Evolutionary conservation across 2,888 invertebrate genomes (phyloP).

Genomic region (Alviniconcha strummeri): DNA sequence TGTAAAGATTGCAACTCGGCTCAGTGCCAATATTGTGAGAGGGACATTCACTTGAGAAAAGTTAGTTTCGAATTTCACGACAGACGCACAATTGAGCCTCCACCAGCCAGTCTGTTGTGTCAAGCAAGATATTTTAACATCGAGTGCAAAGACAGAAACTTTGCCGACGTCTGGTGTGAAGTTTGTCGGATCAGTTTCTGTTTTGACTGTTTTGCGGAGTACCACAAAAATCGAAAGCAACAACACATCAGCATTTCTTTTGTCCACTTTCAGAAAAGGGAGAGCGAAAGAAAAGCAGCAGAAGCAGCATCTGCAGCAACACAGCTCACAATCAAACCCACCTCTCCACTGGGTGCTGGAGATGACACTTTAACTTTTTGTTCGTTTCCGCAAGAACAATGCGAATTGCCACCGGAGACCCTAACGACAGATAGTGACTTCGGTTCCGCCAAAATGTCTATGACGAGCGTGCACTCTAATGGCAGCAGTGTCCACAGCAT

Average conservation of each 20-base stretch:
- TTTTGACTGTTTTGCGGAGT: conserved; percentile 67
- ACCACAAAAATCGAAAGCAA: conserved; percentile 49
- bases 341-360: conserved; percentile 54
- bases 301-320: conserved; percentile 38
- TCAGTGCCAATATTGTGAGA: conserved; percentile 71
- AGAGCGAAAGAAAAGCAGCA: conserved; percentile 47
- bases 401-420: background rate
- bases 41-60: conserved; percentile 65
- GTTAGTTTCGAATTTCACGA: conserved; percentile 67
- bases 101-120: conserved; percentile 65
- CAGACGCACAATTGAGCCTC: conserved; percentile 57
- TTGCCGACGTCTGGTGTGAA: conserved; percentile 70
- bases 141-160: conserved; percentile 66
- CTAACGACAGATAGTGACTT: conserved; percentile 18
- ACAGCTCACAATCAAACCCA: conserved; percentile 53
- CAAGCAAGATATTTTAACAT: conserved; percentile 47
- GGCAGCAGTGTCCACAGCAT: conserved; percentile 53
- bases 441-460: conserved; percentile 40
- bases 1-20: conserved; percentile 71
- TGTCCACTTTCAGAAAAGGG: conserved; percentile 43
- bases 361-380: conserved; percentile 65
- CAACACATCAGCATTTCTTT: conserved; percentile 52
- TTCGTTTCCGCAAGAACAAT: conserved; percentile 59
- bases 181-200: conserved; percentile 69
- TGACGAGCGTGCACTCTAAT: conserved; percentile 55